Evolutionary conservation across 2,888 invertebrate species (phyloP).

Genomic region (Eugnorisma glareosa): DNA sequence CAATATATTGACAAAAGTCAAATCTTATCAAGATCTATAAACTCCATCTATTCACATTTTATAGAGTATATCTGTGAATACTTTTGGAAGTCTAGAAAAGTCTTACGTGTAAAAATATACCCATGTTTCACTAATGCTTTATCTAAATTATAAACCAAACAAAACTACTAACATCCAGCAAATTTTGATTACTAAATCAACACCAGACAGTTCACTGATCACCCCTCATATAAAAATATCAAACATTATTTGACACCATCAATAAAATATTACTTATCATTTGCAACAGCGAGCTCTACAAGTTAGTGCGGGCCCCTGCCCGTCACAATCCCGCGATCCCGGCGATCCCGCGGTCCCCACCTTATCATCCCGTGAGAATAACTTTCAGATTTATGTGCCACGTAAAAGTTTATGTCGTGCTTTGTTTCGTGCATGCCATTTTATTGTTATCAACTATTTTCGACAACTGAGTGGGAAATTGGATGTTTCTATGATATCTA

Average conservation of each 20-base stretch:
- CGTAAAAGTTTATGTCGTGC: constrained; percentile 89
- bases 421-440: constrained; percentile 81
- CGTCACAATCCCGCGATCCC: constrained; percentile 74
- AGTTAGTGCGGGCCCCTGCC: constrained; percentile 62
- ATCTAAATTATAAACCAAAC: background rate
- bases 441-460: constrained; percentile 75
- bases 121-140: background rate
- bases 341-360: constrained; percentile 77
- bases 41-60: background rate
- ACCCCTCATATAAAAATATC: constrained; percentile 55
- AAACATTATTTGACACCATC: constrained; percentile 59
- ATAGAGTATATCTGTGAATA: background rate
- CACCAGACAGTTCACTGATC: constrained; percentile 27
- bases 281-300: constrained; percentile 57
- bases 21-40: background rate
- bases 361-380: constrained; percentile 89
- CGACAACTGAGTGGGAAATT: constrained; percentile 57
- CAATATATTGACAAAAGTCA: background rate
- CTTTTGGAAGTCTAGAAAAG: background rate
- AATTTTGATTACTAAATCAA: constrained; percentile 13
- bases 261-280: constrained; percentile 66
- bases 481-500: constrained; percentile 51
- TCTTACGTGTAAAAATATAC: background rate
- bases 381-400: constrained; percentile 88
- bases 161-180: background rate